Evolutionary conservation across 2,797 vertebrate species (phyloP).

Genomic region (Sternarchorhynchus goeldii): DNA sequence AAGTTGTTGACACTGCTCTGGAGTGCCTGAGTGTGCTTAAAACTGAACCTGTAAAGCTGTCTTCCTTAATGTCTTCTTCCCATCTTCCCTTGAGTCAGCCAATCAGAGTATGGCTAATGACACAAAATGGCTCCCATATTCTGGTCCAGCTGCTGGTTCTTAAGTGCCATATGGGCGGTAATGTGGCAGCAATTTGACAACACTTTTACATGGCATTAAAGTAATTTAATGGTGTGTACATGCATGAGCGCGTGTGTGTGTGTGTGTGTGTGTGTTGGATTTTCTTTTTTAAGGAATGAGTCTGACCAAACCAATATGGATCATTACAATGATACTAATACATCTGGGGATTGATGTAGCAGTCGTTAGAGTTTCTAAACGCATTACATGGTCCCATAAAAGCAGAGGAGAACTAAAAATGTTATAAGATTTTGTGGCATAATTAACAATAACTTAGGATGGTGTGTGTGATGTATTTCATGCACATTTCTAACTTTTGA

Average conservation of each 20-base stretch:
- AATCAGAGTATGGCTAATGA: slow-evolving; percentile 80
- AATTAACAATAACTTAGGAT: slow-evolving; percentile 72
- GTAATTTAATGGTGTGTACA: slow-evolving; percentile 76
- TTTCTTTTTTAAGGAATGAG: slow-evolving; percentile 90
- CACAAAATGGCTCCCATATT: slow-evolving; percentile 81
- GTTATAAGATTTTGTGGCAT: slow-evolving; percentile 85
- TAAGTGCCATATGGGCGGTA: slow-evolving; percentile 63
- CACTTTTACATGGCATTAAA: slow-evolving; percentile 74
- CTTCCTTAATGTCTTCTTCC: slow-evolving; percentile 15
- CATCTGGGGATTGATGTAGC: slow-evolving; percentile 78
- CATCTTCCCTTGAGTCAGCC: slow-evolving; percentile 74
- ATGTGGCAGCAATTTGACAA: slow-evolving; percentile 80
- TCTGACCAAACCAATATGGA: slow-evolving; percentile 83
- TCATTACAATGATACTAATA: slow-evolving; percentile 84
- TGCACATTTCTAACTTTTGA: slow-evolving; percentile 61
- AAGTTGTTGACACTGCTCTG: slow-evolving; percentile 3
- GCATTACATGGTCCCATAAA: slow-evolving; percentile 82
- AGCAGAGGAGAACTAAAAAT: slow-evolving; percentile 85
- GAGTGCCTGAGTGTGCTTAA: slow-evolving; percentile 35
- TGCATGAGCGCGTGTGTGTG: too few species aligned
- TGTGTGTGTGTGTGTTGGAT: slow-evolving; percentile 45
- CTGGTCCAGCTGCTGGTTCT: slow-evolving; percentile 74
- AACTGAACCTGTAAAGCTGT: slow-evolving; percentile 31
- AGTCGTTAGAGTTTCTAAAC: slow-evolving; percentile 81
- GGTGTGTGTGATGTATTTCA: slow-evolving; percentile 65